Evolutionary conservation across 2,113 vertebrate genomes (phyloP), one percentile per base, ranked within the genome.

Genomic region (Falco punctatus): DNA sequence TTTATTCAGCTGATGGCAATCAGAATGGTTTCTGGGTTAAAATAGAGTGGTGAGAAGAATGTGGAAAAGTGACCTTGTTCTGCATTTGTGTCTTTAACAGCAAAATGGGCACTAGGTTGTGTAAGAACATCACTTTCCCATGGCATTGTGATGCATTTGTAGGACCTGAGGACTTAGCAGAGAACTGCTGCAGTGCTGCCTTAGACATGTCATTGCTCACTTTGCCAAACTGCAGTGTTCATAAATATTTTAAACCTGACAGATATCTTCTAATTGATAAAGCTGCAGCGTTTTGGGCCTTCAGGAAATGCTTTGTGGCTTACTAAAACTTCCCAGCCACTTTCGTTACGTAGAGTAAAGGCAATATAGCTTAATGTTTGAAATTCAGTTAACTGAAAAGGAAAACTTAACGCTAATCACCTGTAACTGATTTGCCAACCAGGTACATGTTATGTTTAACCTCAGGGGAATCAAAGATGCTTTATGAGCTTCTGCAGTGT

Each of bases 181-280:
- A 54, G 55, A 81, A 6, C 16, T 52, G 26, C 18, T 69, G 20
- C 46, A 51, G 13, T 81, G 40, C 42, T 8, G 24, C 27, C 59
- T 38, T 44, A 65, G 19, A 9, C 3, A 1, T 20, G 2, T 8
- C 1, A 1, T 58, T 10, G 14, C 20, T 77, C 20, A 9, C 21
- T 57, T 57, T 80, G 42, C 20, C 48, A 54, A 46, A 17, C 20
- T 52, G 26, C 32, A 1, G 1, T 4, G 21, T 5, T 61, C 6
- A 5, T n/a, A 13, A 64, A 24, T 79, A 16, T 85, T 87, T 94
- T 51, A 32, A 17, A 20, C 48, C 40, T 42, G 42, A 42, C 42
- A 42, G 42, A 11, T 11, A 14, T 42, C 14, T 42, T 42, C 12
- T 42, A 42, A 42, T 42, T 42, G 42, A 42, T 42, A 42, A 42